Conservation (phyloP, 2,113 vertebrate species). For the Progne subis region DNA sequence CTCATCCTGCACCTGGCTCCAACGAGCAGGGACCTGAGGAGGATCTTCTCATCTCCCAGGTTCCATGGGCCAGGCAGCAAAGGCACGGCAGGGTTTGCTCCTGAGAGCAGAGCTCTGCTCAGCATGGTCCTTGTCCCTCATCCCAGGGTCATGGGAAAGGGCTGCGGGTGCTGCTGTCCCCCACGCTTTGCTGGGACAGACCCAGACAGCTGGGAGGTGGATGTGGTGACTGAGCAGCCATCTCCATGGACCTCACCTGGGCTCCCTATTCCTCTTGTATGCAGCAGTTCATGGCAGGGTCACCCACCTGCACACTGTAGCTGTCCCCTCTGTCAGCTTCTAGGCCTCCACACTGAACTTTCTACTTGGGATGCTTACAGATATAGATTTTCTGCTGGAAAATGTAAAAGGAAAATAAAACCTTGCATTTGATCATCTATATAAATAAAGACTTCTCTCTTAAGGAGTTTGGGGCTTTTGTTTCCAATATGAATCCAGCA, state of each 20-base stretch:
- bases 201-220: not conserved
- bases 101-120: not conserved
- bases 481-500: not conserved
- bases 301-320: not conserved
- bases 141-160: not conserved
- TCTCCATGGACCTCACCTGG: not conserved
- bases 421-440: not conserved
- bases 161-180: not conserved
- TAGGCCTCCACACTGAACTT: not conserved
- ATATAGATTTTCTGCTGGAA: not conserved
- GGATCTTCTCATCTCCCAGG: not conserved
- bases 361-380: not conserved
- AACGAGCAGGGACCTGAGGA: not conserved
- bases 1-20: not conserved
- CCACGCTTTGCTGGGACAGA: not conserved
- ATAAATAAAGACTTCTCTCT: not conserved
- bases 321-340: not conserved
- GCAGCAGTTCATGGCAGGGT: not conserved
- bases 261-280: not conserved
- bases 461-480: not conserved
- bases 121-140: fast-evolving
- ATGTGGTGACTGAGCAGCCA: not conserved
- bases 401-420: not conserved
- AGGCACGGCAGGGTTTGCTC: not conserved
- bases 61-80: not conserved